Base-by-base conservation (phyloP, 2,113 vertebrate species). In the Aldabrachelys gigantea region DNA sequence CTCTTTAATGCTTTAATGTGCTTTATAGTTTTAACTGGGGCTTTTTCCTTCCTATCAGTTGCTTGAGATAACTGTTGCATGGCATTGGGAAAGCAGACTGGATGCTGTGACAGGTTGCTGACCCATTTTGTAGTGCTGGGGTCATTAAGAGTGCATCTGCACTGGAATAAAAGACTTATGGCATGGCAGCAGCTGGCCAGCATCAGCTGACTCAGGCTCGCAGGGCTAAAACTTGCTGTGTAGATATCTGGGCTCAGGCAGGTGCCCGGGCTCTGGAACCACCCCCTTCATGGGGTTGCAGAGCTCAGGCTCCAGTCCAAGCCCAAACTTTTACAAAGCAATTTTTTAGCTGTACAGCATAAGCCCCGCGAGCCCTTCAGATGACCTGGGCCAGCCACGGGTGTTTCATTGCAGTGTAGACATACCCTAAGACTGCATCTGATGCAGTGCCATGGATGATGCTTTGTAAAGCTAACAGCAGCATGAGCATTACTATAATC, bases 71-170 rank as follows among this genome's bases (percentile, higher is more conserved):
- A 80, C 11, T 62, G 56, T 49, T 84, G 11, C 21, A 31, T 25
- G 6, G 56, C n/a, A 4, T 10, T 94, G 8, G 52, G 13, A 35
- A 94, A 89, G 27, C 2, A 79, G 31, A 57, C 56, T 27, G 25
- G 56, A 57, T 57, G 56, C 56, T 57, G 56, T 25, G 59, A 10
- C 0, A 1, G 80, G 11, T 1, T 82, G 62, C 31, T 17, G 7
- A 65, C n/a, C 62, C n/a, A 16, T 69, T 69, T 65, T 69, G n/a
- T 69, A n/a, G 31, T 9, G 8, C 62, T n/a, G 35, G 14, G 31
- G 8, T n/a, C 62, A 69, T 69, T 69, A 69, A 69, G 31, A n/a
- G 31, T 19, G 19, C 35, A 19, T n/a, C 35, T 69, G 2, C 35
- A 69, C 62, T n/a, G 35, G 35, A 69, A 69, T n/a, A n/a, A 69